Evolutionary conservation across 2,888 invertebrate species (phyloP).

Genomic region (Eucriotettix oculatus): DNA sequence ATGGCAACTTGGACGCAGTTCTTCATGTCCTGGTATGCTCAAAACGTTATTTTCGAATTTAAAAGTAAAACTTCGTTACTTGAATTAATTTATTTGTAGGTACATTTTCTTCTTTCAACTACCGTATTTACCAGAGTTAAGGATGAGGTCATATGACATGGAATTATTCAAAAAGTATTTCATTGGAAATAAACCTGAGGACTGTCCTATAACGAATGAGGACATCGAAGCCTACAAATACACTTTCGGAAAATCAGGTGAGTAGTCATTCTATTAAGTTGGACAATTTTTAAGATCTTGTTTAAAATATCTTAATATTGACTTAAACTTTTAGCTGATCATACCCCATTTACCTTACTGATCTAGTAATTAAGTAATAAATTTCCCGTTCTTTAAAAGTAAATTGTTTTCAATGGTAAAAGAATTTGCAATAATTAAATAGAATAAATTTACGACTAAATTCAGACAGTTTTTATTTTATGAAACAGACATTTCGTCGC

Average conservation of each 20-base stretch:
- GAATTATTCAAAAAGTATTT: slow-evolving; percentile 24
- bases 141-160: slow-evolving; percentile 29
- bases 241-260: slow-evolving; percentile 36
- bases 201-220: slow-evolving; percentile 22
- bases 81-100: slow-evolving; percentile 24
- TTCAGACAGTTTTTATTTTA: too few species aligned
- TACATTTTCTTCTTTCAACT: slow-evolving; percentile 39
- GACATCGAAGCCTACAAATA: slow-evolving; percentile 41
- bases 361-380: too few species aligned
- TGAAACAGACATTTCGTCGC: too few species aligned
- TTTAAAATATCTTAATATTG: too few species aligned
- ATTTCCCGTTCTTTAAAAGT: too few species aligned
- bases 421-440: too few species aligned
- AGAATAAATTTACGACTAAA: too few species aligned
- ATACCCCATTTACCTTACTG: too few species aligned
- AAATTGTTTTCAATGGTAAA: too few species aligned
- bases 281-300: too few species aligned
- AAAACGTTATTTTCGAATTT: not conserved
- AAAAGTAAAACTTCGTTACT: not conserved
- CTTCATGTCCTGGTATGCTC: slow-evolving; percentile 31
- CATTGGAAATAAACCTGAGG: slow-evolving; percentile 14
- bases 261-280: slow-evolving; percentile 13
- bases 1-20: slow-evolving; percentile 25
- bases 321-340: too few species aligned
- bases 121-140: slow-evolving; percentile 36